Evolutionary conservation across 2,113 vertebrate genomes (phyloP), one percentile per base, ranked within the genome.

Genomic region (Antigone vipio): DNA sequence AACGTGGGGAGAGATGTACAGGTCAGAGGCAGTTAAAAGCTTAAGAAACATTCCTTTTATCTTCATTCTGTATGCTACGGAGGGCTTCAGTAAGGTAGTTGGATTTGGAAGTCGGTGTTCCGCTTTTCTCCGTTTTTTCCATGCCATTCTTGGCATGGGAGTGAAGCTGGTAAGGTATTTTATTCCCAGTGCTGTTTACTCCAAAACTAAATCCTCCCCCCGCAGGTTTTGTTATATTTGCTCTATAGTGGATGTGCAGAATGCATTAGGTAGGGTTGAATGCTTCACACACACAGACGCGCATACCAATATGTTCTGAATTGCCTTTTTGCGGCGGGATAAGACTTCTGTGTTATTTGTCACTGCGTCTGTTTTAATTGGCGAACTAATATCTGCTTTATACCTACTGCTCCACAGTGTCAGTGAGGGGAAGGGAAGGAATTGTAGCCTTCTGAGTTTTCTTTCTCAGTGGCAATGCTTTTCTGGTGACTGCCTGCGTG

Each of bases 1-100:
- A 44, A 44, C 0, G 0, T 12, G 26, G 34, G 60, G 45, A 53
- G 58, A 80, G 30, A 55, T 1, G 1, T 42, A 21, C 18, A 40
- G 47, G 38, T 53, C 26, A 59, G 86, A 86, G 63, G 11, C 0
- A 58, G 50, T 42, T 88, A 52, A 88, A 84, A 72, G 56, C 42
- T 53, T 18, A 23, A 77, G 40, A 66, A 81, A 14, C 27, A 10
- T 63, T 87, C 38, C 11, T 80, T 89, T 88, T 62, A 3, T 47
- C 52, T 35, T 72, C 35, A 7, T 78, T 74, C n/a, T 34, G 17
- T 19, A 5, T 40, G 67, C n/a, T 42, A 0, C 60, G 22, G 55
- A 20, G 34, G 47, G 21, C 59, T 60, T 80, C 55, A n/a, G 23
- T 49, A 7, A 56, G 60, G 59, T 32, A 40, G 49, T 9, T 86